phyloP scores from a whole-genome alignment of 2,113 vertebrate species.

The Burhinus oedicnemus region DNA sequence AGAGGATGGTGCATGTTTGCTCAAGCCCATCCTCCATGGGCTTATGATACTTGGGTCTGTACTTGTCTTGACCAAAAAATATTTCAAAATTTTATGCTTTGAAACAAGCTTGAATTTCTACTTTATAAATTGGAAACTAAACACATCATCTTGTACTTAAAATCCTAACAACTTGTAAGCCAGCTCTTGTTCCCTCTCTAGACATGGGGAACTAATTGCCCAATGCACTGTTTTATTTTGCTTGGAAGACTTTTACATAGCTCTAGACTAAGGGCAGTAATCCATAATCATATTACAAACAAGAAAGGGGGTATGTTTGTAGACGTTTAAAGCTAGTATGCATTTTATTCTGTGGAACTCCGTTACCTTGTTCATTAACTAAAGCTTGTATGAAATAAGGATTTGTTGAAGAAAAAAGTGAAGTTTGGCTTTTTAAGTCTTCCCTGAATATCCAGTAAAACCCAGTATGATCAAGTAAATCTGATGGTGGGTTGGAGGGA shows the following conservation, averaged over 20 bases:
- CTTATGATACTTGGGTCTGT: not conserved
- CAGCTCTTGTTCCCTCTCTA: not conserved
- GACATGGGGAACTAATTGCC: not conserved
- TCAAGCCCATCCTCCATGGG: not conserved
- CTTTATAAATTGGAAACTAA: not conserved
- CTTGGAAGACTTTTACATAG: not conserved
- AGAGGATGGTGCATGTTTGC: not conserved
- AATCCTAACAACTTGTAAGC: not conserved
- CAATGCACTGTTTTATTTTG: not conserved
- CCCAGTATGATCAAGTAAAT: not conserved
- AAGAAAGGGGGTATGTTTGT: not conserved
- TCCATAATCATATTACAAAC: not conserved
- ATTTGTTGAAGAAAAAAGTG: not conserved
- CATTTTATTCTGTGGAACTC: not conserved
- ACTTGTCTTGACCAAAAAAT: not conserved
- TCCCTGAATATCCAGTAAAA: not conserved
- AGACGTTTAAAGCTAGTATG: not conserved
- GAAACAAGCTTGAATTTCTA: not conserved
- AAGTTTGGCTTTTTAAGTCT: not conserved
- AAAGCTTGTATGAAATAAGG: not conserved
- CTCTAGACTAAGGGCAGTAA: not conserved
- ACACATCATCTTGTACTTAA: not conserved
- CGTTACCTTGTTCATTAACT: not conserved
- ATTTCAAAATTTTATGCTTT: not conserved
- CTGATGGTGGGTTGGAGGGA: not conserved